Conservation (phyloP, 2,797 vertebrate genomes). For the Lindbergichthys nudifrons region DNA sequence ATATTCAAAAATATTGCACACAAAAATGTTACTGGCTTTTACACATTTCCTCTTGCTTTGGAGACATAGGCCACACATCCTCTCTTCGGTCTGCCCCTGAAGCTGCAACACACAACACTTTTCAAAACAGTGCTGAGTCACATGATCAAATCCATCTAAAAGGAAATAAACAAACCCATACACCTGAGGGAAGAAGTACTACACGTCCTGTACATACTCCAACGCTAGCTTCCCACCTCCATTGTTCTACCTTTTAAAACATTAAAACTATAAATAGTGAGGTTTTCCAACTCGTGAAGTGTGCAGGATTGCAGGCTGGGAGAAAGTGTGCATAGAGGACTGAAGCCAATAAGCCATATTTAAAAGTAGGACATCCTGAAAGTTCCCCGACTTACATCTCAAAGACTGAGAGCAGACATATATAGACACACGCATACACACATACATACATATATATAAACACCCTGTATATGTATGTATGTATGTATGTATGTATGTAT, state of each 20-base stretch:
- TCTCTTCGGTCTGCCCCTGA: constrained; percentile 8
- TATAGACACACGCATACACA: no score
- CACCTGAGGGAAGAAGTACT: background rate
- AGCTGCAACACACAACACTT: constrained; percentile 23
- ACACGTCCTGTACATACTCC: background rate
- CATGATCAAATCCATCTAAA: background rate
- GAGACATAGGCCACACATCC: constrained; percentile 61
- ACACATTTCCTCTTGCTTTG: constrained; percentile 67
- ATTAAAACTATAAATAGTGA: background rate
- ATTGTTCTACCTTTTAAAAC: background rate
- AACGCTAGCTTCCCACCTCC: background rate
- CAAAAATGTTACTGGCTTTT: constrained; percentile 59
- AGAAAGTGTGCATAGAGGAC: background rate
- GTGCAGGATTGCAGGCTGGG: background rate
- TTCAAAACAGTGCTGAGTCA: background rate
- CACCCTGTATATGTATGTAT: no score
- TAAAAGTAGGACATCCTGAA: background rate
- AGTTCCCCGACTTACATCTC: background rate
- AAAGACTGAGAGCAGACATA: background rate
- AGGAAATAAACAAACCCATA: background rate
- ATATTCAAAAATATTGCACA: constrained; percentile 15
- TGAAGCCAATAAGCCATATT: background rate
- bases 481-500: no score
- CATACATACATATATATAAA: no score
- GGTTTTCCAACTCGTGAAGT: no score